Evolutionary conservation across 2,797 vertebrate species (phyloP), one percentile per base, ranked within the genome.

Genomic region (Balearica regulorum): DNA sequence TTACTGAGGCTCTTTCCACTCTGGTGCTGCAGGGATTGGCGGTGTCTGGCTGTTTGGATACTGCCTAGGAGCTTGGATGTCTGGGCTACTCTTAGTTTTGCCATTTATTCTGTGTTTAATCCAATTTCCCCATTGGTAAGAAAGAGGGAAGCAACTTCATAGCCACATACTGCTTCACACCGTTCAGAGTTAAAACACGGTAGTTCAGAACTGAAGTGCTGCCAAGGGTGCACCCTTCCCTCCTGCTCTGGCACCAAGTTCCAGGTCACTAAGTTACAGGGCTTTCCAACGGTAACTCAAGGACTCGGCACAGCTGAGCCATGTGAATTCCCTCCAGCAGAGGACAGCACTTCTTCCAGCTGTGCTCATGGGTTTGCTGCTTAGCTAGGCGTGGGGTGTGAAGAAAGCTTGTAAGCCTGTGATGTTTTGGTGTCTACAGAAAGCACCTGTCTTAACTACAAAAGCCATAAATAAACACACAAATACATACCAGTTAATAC

Each of bases 331-430:
- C 68, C 86, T 75, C 79, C 83, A 83, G 72, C 60, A 88, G 79
- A 82, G 72, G 72, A 83, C 83, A 95, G 65, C 90, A 28, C 49
- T 62, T 84, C 73, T 57, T 41, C 72, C 79, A 68, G 76, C 60
- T 83, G 37, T 39, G 57, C 69, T 80, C 53, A 8, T 16, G 0
- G 0, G 9, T 41, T 16, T 26, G 5, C 35, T 57, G 53, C 71
- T 78, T 4, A 53, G 54, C 76, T 39, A 65, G 53, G 43, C 5
- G 1, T 22, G 44, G 60, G 16, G 33, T 25, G 29, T 44, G 49
- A 33, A 75, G 57, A n/a, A 78, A 58, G 28, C 76, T 61, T 49
- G 13, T 5, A 1, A 5, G 35, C 35, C 35, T 46, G 13, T 10
- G 51, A 10, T 71, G 25, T 35, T 83, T 24, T 73, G 39, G 71